A percentile compares a stretch with the other conserved stretches of the same genome.
phyloP scores from a whole-genome alignment of 2,113 vertebrate genomes.

The Tricholaema leucomelas region DNA sequence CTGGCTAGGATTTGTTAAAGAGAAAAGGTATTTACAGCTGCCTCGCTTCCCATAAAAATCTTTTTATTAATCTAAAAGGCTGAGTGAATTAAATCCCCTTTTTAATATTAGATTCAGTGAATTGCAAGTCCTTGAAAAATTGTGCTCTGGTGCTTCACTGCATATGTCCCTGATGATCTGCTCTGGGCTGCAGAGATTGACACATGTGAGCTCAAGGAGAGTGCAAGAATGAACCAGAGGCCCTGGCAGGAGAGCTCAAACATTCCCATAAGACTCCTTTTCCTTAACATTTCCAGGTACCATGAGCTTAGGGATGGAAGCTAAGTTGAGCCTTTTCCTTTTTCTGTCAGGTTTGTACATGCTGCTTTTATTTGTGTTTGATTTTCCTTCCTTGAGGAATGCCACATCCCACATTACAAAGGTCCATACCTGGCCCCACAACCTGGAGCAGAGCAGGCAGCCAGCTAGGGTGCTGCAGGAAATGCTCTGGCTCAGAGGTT shows the following conservation, averaged over 20 bases:
- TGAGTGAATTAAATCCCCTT: neutral
- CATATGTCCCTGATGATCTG: neutral
- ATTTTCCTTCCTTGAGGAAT: neutral
- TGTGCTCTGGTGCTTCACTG: neutral
- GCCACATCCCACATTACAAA: neutral
- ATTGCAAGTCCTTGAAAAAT: neutral
- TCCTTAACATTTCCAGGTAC: neutral
- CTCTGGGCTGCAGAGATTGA: neutral
- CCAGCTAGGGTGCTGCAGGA: neutral
- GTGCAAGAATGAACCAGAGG: neutral
- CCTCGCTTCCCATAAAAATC: neutral
- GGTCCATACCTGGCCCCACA: neutral
- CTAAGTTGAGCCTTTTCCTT: neutral
- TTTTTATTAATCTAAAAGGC: neutral
- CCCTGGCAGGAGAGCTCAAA: neutral
- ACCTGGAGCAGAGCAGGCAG: neutral
- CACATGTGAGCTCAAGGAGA: neutral
- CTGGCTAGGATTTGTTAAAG: neutral
- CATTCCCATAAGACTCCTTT: neutral
- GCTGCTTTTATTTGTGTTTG: neutral
- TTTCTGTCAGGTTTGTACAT: neutral
- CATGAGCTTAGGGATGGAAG: neutral
- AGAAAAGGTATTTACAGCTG: neutral
- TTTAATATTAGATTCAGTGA: neutral
- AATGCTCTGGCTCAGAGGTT: neutral